Base-by-base conservation (phyloP, 2,888 invertebrate species). In the Apamea monoglypha region DNA sequence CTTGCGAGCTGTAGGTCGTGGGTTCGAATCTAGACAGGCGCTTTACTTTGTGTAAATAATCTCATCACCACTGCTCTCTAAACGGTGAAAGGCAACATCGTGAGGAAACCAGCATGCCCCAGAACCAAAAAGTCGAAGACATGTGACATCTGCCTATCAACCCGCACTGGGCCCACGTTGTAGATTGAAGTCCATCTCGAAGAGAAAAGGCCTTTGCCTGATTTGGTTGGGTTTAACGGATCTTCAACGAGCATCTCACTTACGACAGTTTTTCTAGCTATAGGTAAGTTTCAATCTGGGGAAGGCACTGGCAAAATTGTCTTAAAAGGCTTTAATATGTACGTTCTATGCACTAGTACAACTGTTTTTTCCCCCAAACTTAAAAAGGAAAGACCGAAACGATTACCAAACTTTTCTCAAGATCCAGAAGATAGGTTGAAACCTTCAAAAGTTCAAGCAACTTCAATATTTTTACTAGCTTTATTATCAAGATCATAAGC, bases 401-500 rank as follows among this genome's bases (percentile, higher is more conserved):
- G 56, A 56, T 82, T 68, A 21, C 47, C 64, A 53, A 84, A 71
- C 36, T 74, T 72, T 72, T 79, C 76, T 61, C 72, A 59, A 79
- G 82, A 85, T 85, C 36, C n/a, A 16, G 70, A 78, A 82, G 76
- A 82, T 78, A 59, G 56, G n/a, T 66, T 25, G 1, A 80, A 68
- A 74, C 74, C 80, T 81, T 74, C 36, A 81, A 74, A 80, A 81
- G 82, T 82, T 76, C 78, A 85, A 74, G 59, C 50, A 86, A 74
- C 83, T 78, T 73, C 53, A 68, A 87, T 79, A 85, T 89, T 85
- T 87, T 83, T 80, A 87, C 87, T 85, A 76, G 80, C 74, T 14
- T 61, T 76, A 90, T 89, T 89, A 90, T 90, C 89, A 86, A 88
- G 90, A 92, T 91, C 90, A 87, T 88, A 87, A 87, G 88, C 87